A percentile compares a stretch with the other conserved stretches of the same genome.
Evolutionary conservation across 1,140 invertebrate genomes (phyloP).

Genomic region (Diachasmimorpha longicaudata): DNA sequence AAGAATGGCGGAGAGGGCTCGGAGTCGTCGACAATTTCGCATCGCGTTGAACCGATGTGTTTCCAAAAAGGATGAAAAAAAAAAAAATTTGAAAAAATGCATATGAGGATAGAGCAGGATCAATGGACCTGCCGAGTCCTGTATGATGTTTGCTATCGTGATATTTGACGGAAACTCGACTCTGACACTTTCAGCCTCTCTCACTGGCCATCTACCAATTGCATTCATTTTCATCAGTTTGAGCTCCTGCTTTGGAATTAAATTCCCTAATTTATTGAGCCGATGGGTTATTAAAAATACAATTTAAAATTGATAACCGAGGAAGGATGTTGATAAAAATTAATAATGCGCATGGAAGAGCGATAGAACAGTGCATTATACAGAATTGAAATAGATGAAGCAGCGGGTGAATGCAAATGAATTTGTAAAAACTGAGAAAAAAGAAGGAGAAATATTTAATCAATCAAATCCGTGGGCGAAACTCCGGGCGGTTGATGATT

Average conservation of each 20-base stretch:
- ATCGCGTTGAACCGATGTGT: slow-evolving; percentile 27
- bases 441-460: slow-evolving; percentile 48
- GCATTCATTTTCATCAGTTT: not conserved
- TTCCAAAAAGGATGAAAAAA: not conserved
- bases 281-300: not conserved
- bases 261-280: not conserved
- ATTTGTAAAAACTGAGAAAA: slow-evolving; percentile 53
- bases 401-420: slow-evolving; percentile 56
- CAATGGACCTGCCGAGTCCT: slow-evolving; percentile 12
- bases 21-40: slow-evolving; percentile 27
- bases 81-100: not conserved
- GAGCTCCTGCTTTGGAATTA: not conserved
- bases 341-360: slow-evolving; percentile 1
- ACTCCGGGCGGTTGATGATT: slow-evolving; percentile 56
- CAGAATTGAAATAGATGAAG: slow-evolving; percentile 18
- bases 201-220: not conserved
- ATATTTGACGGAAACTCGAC: slow-evolving; percentile 19
- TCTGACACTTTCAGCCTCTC: slow-evolving; percentile 1
- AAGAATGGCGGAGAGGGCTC: not conserved
- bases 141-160: slow-evolving; percentile 23
- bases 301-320: not conserved
- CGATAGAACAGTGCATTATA: not conserved
- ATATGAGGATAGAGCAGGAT: slow-evolving; percentile 16
- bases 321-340: not conserved
- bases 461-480: slow-evolving; percentile 58